Percentiles rank a stretch among this genome's conserved stretches.
phyloP scores from a whole-genome alignment of 2,888 invertebrate genomes.

The Eristalis intricaria region DNA sequence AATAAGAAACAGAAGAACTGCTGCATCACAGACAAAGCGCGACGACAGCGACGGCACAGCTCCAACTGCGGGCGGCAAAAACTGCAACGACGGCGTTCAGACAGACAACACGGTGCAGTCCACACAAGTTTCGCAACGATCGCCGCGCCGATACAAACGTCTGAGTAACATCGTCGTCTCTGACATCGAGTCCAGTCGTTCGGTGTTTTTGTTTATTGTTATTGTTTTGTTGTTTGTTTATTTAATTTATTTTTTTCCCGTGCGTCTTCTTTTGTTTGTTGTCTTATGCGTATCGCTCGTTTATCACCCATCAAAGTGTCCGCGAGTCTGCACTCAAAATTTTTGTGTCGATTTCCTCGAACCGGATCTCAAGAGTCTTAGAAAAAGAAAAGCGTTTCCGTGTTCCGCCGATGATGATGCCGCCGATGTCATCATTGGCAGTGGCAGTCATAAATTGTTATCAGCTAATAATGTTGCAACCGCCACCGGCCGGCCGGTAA shows the following conservation, averaged over 20 bases:
- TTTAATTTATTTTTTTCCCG: neutral
- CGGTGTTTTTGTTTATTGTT: constrained; percentile 44
- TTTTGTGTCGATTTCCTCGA: neutral
- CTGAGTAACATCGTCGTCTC: constrained; percentile 36
- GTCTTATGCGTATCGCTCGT: neutral
- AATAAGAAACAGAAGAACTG: neutral
- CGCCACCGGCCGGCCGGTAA: neutral
- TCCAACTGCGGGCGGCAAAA: constrained; percentile 44
- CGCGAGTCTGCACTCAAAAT: neutral
- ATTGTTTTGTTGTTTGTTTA: constrained; percentile 1
- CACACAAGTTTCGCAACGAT: constrained; percentile 31
- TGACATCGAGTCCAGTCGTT: constrained; percentile 34
- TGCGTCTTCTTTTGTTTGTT: no score
- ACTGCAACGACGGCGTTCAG: constrained; percentile 54
- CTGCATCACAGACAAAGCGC: constrained; percentile 22
- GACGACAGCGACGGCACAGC: constrained; percentile 41
- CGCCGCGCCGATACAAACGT: constrained; percentile 63
- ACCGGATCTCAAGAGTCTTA: neutral
- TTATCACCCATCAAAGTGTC: neutral
- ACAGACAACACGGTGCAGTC: constrained; percentile 56
- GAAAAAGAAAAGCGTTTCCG: neutral
- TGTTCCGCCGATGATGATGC: neutral
- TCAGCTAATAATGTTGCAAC: neutral
- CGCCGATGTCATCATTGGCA: neutral
- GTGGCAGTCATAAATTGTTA: neutral